Base-by-base conservation (phyloP, 2,113 vertebrate species). In the Oxygymnocypris stewartii region DNA sequence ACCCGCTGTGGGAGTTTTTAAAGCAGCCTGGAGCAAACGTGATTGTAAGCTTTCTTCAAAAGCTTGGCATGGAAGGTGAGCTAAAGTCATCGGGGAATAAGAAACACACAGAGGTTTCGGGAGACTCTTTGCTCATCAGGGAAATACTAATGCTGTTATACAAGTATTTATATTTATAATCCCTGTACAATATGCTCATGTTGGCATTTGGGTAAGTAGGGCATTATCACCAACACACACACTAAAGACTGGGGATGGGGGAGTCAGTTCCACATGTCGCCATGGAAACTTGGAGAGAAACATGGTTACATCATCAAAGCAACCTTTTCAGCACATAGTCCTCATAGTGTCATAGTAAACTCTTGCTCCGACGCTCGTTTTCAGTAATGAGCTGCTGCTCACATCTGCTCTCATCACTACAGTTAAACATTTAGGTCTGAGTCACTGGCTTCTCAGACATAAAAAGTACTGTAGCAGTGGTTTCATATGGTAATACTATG, bases 201-300 rank as follows among this genome's bases (percentile, higher is more conserved):
- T 6, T 61, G 79, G 69, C 81, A 74, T 57, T 82, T 28, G 61
- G 51, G 35, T 59, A 89, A 89, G 83, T 89, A 87, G 88, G 79
- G 42, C 81, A 61, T 85, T 42, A 61, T 73, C 37, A n/a, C 84
- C 20, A 23, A 57, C 67, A 86, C 54, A 44, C 78, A 82, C 5
- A 57, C 14, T n/a, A n/a, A n/a, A n/a, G n/a, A 37, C 63, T 37
- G 28, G 37, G 51, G 40, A 69, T 35, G 63, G 59, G 42, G 80
- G 63, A 40, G 11, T 67, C 61, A 23, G 61, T 6, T 35, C 25
- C 10, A 82, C n/a, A 82, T 69, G 79, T 74, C 51, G 67, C 67
- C 82, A 84, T 84, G 82, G 69, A 84, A 74, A 84, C 82, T 59
- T 54, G 63, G 28, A 79, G 13, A 73, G 47, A 57, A 79, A 73